Evolutionary conservation across 2,797 vertebrate species (phyloP).

Genomic region (Notolepis coatsorum): DNA sequence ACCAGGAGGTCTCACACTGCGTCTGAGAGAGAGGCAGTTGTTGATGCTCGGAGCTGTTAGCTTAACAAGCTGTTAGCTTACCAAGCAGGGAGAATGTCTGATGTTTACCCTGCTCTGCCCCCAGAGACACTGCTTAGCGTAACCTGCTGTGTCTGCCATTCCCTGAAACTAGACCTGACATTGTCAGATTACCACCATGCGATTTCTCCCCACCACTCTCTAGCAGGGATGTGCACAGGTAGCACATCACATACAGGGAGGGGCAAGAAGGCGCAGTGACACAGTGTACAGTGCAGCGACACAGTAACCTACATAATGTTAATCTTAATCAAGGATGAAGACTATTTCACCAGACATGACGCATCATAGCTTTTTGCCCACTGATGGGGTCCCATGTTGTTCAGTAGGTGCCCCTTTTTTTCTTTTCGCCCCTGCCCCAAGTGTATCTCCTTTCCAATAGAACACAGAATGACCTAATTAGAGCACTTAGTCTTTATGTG

Average conservation of each 20-base stretch:
- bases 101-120: slow-evolving; percentile 58
- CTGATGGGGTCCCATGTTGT: no score
- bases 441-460: slow-evolving; percentile 24
- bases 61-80: slow-evolving; percentile 69
- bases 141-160: slow-evolving; percentile 58
- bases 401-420: no score
- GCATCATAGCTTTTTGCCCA: no score
- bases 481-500: slow-evolving; percentile 8
- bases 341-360: no score
- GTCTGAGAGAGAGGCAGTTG: slow-evolving; percentile 35
- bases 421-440: background rate
- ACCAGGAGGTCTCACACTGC: slow-evolving; percentile 59
- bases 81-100: slow-evolving; percentile 51
- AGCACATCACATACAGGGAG: slow-evolving; percentile 17
- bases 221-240: slow-evolving; percentile 14
- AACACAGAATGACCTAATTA: slow-evolving; percentile 11
- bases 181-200: no score
- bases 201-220: slow-evolving; percentile 7
- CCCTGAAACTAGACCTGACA: no score
- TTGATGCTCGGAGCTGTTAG: slow-evolving; percentile 68
- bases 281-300: no score
- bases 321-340: no score
- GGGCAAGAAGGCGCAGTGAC: no score
- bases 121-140: slow-evolving; percentile 52
- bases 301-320: no score